Evolutionary conservation across 2,888 invertebrate genomes (phyloP).

Genomic region (Arctia plantaginis): DNA sequence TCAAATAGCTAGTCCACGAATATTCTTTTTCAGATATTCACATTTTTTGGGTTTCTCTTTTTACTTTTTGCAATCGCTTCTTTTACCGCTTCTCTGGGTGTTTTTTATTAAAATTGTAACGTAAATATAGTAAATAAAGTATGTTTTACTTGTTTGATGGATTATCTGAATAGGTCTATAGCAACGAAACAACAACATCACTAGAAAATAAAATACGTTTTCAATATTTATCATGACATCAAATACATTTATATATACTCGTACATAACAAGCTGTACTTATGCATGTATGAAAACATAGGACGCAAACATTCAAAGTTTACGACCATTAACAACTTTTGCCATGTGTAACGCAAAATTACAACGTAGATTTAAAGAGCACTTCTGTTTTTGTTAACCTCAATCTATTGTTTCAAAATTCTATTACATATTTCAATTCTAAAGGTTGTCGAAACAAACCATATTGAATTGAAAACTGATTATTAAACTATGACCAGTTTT

Average conservation of each 20-base stretch:
- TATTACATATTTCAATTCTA: slow-evolving; percentile 14
- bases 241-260: no score
- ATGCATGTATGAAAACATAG: slow-evolving; percentile 28
- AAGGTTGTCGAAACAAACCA: neutral
- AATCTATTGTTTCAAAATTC: neutral
- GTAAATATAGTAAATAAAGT: slow-evolving; percentile 29
- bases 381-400: slow-evolving; percentile 28
- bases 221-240: neutral
- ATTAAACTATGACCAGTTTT: slow-evolving; percentile 28
- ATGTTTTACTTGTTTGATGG: slow-evolving; percentile 19
- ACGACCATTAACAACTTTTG: slow-evolving; percentile 46
- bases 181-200: neutral
- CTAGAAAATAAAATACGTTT: neutral
- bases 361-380: slow-evolving; percentile 16
- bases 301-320: slow-evolving; percentile 38
- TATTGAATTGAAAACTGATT: slow-evolving; percentile 5
- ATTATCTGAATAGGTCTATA: slow-evolving; percentile 22
- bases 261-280: slow-evolving; percentile 22
- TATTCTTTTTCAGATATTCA: slow-evolving; percentile 68
- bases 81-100: slow-evolving; percentile 38
- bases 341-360: slow-evolving; percentile 40
- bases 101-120: slow-evolving; percentile 45
- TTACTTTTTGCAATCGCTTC: slow-evolving; percentile 53
- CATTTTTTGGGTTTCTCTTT: slow-evolving; percentile 59
- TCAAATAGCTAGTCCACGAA: slow-evolving; percentile 76